Evolutionary conservation across 1,140 invertebrate species (phyloP), one percentile per base, ranked within the genome.

Genomic region (Drosophila obscura): DNA sequence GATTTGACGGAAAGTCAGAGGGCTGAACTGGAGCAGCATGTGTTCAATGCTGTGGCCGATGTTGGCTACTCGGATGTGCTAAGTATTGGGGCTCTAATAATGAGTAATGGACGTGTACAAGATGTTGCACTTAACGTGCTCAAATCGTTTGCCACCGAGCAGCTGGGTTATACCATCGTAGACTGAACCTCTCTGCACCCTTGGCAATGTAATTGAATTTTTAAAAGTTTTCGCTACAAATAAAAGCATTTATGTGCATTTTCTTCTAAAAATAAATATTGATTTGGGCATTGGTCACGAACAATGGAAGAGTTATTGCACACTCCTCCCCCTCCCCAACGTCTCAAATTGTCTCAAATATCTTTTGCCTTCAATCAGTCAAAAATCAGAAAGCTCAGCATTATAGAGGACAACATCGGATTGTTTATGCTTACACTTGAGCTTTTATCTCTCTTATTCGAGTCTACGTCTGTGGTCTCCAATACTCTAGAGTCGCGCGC

Each of bases 401-500:
- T 7, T 28, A 28, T 6, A 7, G 26, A 28, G 26, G 5, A 28
- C 19, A 28, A 28, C 6, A 24, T 19, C 19, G 19, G 19, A 19
- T 19, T 19, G 19, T 31, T 9, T 31, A 9, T 31, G 31, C 35
- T 39, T 39, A 13, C 11, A 39, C 11, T 39, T n/a, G 11, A 2
- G 7, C 15, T 41, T 13, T 45, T 45, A 26, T 44, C 5, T 5
- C 5, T 5, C 28, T 31, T 57, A 8, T 26, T 5, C 22, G 13
- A 35, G 19, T 19, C 19, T 19, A 19, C 19, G 4, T 11, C 8
- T 35, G 3, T 4, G 31, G 28, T 9, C 41, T 43, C 8, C 66
- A 53, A 63, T 69, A 73, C 77, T 59, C 48, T 65, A 80, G 59
- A 39, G 52, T 65, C 72, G 62, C 72, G 57, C 43, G 71, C 59